Evolutionary conservation across 2,113 vertebrate species (phyloP).

Genomic region (Sylvicapra grimmia): DNA sequence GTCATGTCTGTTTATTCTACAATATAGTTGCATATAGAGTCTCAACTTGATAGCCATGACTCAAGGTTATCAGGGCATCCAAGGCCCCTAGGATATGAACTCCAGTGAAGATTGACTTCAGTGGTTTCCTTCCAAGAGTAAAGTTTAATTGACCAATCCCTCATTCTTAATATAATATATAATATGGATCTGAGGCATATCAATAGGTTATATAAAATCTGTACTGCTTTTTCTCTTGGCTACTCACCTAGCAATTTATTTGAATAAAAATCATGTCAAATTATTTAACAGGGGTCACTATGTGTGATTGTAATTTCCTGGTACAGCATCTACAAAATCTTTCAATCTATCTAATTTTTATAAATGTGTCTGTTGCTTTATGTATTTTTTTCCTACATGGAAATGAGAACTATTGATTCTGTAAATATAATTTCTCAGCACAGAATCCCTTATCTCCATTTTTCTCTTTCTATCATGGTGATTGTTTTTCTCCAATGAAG

Average conservation of each 20-base stretch:
- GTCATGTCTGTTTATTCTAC: background rate
- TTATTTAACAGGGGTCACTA: background rate
- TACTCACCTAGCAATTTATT: background rate
- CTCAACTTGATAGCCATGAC: background rate
- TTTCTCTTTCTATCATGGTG: background rate
- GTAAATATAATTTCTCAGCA: background rate
- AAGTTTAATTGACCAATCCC: background rate
- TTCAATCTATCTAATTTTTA: background rate
- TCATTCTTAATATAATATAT: background rate
- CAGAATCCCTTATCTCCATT: background rate
- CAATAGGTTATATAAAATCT: background rate
- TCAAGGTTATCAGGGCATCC: background rate
- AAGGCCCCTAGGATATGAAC: background rate
- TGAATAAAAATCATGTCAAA: background rate
- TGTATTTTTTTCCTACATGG: background rate
- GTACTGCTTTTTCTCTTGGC: background rate
- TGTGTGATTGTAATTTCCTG: background rate
- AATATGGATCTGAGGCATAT: background rate
- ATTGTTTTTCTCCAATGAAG: background rate
- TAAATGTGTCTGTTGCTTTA: background rate
- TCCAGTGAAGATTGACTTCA: background rate
- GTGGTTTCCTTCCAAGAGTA: background rate
- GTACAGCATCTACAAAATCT: background rate
- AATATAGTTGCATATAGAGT: accelerated
- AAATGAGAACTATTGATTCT: background rate